phyloP scores from a whole-genome alignment of 2,113 vertebrate species.

The Illadopsis cleaveri region DNA sequence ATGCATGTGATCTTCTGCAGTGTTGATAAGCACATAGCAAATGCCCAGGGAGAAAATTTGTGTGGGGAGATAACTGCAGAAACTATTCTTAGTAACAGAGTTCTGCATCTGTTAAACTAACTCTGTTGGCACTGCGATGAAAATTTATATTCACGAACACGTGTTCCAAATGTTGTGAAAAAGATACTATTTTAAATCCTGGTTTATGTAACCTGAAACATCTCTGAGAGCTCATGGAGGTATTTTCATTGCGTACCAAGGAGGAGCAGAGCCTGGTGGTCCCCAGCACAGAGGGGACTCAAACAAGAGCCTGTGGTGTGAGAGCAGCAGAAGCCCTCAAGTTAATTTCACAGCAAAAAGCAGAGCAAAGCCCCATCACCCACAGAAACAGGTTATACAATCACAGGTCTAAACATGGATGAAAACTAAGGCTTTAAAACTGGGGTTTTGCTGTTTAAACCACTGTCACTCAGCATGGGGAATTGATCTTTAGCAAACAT shows the following conservation, averaged over 20 bases:
- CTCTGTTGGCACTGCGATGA: constrained; percentile 28
- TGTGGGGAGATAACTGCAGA: constrained; percentile 59
- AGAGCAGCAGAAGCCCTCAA: background rate
- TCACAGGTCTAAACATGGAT: background rate
- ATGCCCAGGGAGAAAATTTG: constrained; percentile 47
- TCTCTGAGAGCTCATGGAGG: background rate
- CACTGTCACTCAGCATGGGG: accelerated
- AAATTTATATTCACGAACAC: constrained; percentile 31
- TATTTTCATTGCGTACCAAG: background rate
- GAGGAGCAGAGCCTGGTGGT: background rate
- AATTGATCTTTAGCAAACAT: background rate
- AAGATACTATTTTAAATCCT: constrained; percentile 48
- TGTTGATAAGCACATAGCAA: constrained; percentile 54
- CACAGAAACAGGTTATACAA: background rate
- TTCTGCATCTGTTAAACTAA: constrained; percentile 59
- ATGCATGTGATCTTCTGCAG: background rate
- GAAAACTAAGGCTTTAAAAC: background rate
- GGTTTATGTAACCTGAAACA: constrained; percentile 49
- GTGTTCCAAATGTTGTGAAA: constrained; percentile 53
- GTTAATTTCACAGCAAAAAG: background rate
- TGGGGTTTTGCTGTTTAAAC: background rate
- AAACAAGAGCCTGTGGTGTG: background rate
- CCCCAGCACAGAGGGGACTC: background rate
- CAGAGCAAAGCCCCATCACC: background rate
- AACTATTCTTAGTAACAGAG: constrained; percentile 56